Evolutionary conservation across 2,113 vertebrate species (phyloP), one percentile per base, ranked within the genome.

Genomic region (Eurypyga helias): DNA sequence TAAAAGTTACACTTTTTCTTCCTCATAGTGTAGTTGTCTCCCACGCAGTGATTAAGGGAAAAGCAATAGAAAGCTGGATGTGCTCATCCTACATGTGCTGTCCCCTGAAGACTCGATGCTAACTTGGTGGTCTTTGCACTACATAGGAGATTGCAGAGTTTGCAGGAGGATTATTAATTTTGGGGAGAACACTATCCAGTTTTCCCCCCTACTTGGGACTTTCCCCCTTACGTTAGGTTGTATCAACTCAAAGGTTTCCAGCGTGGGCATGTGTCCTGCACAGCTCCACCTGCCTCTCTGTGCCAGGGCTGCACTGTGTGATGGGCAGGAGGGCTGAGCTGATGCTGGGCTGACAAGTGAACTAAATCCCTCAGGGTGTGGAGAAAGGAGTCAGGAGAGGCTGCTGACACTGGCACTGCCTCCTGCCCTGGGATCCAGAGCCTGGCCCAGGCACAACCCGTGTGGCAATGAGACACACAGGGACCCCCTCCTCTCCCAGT

Each of bases 201-300:
- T 78, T 89, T 60, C 31, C 57, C 24, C 45, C 36, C 8, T 69
- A 54, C 8, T 0, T 17, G 14, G 28, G 14, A 17, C 11, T 84
- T 24, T n/a, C n/a, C n/a, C n/a, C n/a, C 13, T 65, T 65, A 43
- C 10, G 1, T 58, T 64, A 45, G 21, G 15, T 36, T 65, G 17
- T 41, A 36, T 17, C 34, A 49, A 3, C 21, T n/a, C 28, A n/a
- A 13, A 73, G 38, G 18, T 73, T 90, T 82, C n/a, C 43, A 48
- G 2, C 0, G 0, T 26, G 78, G 25, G 29, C 7, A 41, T 24
- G 25, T 49, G 31, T 29, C 9, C 38, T 10, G 62, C 67, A 38
- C 45, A 60, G 38, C 67, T 76, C 46, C 57, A 11, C 4, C 0
- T 0, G 4, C 41, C 48, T 20, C 16, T 13, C 28, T 38, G 2